Conservation (phyloP, 2,888 invertebrate species). For the Cantharis flavilabris region DNA sequence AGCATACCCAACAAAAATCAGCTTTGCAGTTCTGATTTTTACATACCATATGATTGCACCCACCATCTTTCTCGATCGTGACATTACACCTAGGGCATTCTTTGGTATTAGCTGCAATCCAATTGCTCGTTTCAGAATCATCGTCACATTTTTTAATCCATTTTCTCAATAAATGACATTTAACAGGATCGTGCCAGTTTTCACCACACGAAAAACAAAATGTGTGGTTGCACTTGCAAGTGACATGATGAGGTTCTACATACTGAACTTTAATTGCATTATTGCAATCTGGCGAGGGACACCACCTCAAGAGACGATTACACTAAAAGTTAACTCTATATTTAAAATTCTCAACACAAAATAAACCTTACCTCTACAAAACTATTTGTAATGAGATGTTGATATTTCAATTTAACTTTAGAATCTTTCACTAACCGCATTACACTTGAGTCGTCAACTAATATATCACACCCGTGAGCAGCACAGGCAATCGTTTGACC, state of each 20-base stretch:
- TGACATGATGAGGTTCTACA: constrained; percentile 88
- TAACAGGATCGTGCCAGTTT: constrained; percentile 98
- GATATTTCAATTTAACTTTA: constrained; percentile 90
- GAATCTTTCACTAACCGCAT: constrained; percentile 88
- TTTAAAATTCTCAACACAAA: background rate
- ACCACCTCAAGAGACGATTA: constrained; percentile 95
- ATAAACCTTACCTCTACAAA: constrained; percentile 85
- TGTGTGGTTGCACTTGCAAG: constrained; percentile 88
- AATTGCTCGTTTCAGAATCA: constrained; percentile 98
- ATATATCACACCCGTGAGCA: constrained; percentile 94
- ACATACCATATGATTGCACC: constrained; percentile 99
- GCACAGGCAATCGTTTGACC: constrained; percentile 97
- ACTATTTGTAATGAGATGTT: constrained; percentile 96
- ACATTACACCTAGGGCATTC: constrained; percentile 98
- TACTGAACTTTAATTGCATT: constrained; percentile 92
- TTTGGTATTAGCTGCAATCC: constrained; percentile 99
- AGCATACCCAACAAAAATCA: constrained; percentile 99
- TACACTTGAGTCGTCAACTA: constrained; percentile 96
- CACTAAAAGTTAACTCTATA: constrained; percentile 65
- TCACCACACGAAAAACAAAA: constrained; percentile 97
- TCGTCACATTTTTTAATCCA: constrained; percentile 99
- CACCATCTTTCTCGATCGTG: constrained; percentile 96
- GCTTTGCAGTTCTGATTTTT: constrained; percentile 97
- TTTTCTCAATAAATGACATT: constrained; percentile 87
- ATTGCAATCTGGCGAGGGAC: constrained; percentile 96